Evolutionary conservation across 1,140 invertebrate genomes (phyloP).

Genomic region (Telenomus remus): DNA sequence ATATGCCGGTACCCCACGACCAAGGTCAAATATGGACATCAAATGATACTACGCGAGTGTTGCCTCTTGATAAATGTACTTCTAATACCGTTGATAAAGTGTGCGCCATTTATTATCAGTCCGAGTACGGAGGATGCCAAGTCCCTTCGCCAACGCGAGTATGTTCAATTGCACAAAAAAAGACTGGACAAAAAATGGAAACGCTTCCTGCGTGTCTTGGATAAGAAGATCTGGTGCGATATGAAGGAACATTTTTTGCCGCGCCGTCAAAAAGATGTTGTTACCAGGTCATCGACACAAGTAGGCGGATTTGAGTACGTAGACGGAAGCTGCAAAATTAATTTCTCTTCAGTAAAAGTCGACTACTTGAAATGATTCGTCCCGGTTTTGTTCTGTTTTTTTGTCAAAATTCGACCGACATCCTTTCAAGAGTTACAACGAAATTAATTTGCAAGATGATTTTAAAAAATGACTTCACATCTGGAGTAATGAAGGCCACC

Average conservation of each 20-base stretch:
- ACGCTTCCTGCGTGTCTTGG: constrained; percentile 5
- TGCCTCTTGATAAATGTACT: constrained; percentile 29
- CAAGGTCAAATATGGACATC: constrained; percentile 46
- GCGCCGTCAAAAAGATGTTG: too few species aligned
- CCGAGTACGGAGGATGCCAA: constrained; percentile 4
- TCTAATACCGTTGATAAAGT: constrained; percentile 39
- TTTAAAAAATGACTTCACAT: too few species aligned
- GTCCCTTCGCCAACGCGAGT: constrained; percentile 21
- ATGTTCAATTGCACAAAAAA: constrained; percentile 9
- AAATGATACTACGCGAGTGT: constrained; percentile 14
- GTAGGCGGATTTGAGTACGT: too few species aligned
- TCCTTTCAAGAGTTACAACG: too few species aligned
- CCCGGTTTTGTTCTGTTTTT: too few species aligned
- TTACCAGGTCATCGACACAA: too few species aligned
- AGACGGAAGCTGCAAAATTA: too few species aligned
- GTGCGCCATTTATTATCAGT: constrained; percentile 27
- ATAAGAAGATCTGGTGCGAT: not conserved
- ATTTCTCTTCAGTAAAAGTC: too few species aligned
- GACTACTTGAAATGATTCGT: too few species aligned
- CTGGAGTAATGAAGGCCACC: too few species aligned
- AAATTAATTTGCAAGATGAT: too few species aligned
- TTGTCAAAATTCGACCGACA: too few species aligned
- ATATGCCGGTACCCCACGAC: constrained; percentile 18
- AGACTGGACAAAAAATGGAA: constrained; percentile 8
- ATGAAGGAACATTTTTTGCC: not conserved